Base-by-base conservation (phyloP, 1,140 invertebrate genomes). In the Drosophila yakuba region DNA sequence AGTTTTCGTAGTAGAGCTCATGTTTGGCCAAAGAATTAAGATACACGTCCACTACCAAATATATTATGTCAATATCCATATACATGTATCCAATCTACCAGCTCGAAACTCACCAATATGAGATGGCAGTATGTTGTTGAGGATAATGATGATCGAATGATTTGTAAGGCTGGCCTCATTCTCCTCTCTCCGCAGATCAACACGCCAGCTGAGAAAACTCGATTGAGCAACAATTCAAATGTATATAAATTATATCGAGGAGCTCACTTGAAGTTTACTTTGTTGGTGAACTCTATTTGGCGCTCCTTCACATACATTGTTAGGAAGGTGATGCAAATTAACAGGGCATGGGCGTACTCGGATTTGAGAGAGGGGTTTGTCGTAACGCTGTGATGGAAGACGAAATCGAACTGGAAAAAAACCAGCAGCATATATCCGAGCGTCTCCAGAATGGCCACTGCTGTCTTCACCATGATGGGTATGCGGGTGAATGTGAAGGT, bases 261-360 rank as follows among this genome's bases (percentile, higher is more conserved):
- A 44, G 80, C 78, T 83, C 44, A 92, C 92, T 72, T 79, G 25
- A 94, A 94, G 90, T 98, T 97, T 15, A 98, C 93, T 74, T 97
- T 94, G 84, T 96, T 96, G 73, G 97, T 95, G 79, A 97, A 98
- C 92, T 98, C 98, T 12, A 97, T 95, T 93, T 97, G 96, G 85
- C 97, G 94, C 89, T 98, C 97, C 55, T 97, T 95, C 20, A 97
- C 93, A 91, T 97, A 96, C 10, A 97, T 92, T 1, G 95, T 95
- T 17, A 96, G 79, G 2, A 95, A 94, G 10, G 96, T 93, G 61
- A 96, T 95, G 0, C 95, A 73, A 6, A 97, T 93, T 28, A 94
- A 94, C 17, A 97, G 92, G 25, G 95, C 93, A 78, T 97, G 96
- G 0, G 96, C 94, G 10, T 95, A 77, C 89, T 95, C 94, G 0